Evolutionary conservation across 2,888 invertebrate genomes (phyloP).

Genomic region (Salpingus planirostris): DNA sequence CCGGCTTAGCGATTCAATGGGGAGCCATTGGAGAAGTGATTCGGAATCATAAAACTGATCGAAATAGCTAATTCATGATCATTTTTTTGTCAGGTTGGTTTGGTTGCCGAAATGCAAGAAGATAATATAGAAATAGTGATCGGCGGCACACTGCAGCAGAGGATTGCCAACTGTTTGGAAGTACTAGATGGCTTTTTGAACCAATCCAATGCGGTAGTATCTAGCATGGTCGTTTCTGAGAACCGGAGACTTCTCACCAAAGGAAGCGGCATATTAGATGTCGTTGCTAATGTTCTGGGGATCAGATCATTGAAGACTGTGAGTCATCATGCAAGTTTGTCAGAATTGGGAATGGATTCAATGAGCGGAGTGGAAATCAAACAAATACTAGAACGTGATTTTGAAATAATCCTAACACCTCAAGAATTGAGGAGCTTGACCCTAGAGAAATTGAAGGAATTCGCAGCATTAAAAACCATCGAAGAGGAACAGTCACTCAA

Average conservation of each 20-base stretch:
- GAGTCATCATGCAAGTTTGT: slow-evolving; percentile 62
- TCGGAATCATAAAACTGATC: no score
- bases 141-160: slow-evolving; percentile 58
- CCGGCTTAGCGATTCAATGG: slow-evolving; percentile 2
- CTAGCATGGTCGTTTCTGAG: slow-evolving; percentile 1
- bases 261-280: no score
- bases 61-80: no score
- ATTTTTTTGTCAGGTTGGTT: slow-evolving; percentile 47
- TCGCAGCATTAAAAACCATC: no score
- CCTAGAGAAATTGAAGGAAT: no score
- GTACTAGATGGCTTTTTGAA: slow-evolving; percentile 20
- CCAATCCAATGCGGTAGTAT: not conserved
- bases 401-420: slow-evolving; percentile 74
- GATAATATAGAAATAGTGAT: slow-evolving; percentile 40
- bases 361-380: slow-evolving; percentile 96
- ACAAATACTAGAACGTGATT: slow-evolving; percentile 80
- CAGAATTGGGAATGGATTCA: slow-evolving; percentile 92
- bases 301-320: slow-evolving; percentile 59
- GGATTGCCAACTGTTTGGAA: slow-evolving; percentile 54
- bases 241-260: not conserved
- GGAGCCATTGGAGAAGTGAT: slow-evolving; percentile 2
- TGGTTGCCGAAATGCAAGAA: slow-evolving; percentile 53
- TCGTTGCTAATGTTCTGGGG: slow-evolving; percentile 32
- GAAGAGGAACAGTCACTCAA: no score
- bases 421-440: slow-evolving; percentile 77